phyloP scores from a whole-genome alignment of 2,113 vertebrate species.

The Corvus hawaiiensis region DNA sequence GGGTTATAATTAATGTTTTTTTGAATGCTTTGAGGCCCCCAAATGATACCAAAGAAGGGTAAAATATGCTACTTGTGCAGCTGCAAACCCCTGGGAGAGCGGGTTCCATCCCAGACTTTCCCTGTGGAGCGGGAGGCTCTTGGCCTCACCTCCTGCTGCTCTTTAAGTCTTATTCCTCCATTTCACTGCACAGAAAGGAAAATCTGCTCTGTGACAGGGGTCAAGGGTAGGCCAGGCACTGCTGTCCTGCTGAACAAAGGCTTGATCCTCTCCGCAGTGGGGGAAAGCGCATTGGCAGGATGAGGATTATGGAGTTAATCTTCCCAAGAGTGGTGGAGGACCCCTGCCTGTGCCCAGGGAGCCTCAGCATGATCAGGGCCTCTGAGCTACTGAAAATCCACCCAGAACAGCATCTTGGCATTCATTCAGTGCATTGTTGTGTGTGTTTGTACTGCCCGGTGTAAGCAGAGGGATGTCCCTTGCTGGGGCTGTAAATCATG shows the following conservation, averaged over 20 bases:
- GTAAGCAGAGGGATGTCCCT: not conserved
- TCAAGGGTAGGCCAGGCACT: not conserved
- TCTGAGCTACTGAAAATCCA: not conserved
- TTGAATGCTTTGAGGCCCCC: not conserved
- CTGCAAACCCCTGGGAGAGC: not conserved
- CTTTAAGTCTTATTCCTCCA: not conserved
- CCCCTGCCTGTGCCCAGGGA: not conserved
- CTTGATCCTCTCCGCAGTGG: not conserved
- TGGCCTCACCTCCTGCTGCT: not conserved
- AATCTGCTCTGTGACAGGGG: not conserved
- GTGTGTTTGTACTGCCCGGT: not conserved
- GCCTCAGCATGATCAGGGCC: not conserved
- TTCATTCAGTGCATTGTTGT: rapidly evolving
- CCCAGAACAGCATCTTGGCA: not conserved
- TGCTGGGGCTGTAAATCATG: not conserved
- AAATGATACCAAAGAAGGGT: constrained; percentile 42
- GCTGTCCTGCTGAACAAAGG: not conserved
- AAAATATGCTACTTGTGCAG: constrained; percentile 14
- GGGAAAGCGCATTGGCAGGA: not conserved
- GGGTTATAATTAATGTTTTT: not conserved
- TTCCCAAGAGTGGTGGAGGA: not conserved
- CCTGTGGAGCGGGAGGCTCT: not conserved
- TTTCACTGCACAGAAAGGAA: not conserved
- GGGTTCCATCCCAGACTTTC: not conserved
- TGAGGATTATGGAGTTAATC: constrained; percentile 17